Percentiles rank a stretch among this genome's conserved stretches.
Conservation (phyloP, 2,113 vertebrate genomes). For the Gasterosteus aculeatus region DNA sequence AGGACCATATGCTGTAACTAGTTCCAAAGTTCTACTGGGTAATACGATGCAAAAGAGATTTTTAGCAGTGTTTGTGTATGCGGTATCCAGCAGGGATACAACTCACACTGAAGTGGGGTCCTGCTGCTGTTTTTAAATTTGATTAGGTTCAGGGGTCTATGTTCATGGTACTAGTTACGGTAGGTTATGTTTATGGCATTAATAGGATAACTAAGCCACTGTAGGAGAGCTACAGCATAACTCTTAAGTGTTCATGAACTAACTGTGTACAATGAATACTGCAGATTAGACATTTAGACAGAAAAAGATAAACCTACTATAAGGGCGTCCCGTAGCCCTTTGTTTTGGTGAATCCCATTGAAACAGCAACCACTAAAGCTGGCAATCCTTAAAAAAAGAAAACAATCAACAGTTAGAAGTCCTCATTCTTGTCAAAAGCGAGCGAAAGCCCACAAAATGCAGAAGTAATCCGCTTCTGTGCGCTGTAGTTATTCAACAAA, state of each 20-base stretch:
- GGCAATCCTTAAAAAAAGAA: slow-evolving; percentile 90
- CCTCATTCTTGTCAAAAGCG: slow-evolving; percentile 18
- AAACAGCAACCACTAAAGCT: slow-evolving; percentile 97
- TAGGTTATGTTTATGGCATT: slow-evolving; percentile 62
- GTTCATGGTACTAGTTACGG: slow-evolving; percentile 62
- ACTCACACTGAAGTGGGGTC: slow-evolving; percentile 71
- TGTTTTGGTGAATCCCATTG: slow-evolving; percentile 99
- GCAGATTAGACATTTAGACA: background rate
- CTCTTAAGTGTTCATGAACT: slow-evolving; percentile 35
- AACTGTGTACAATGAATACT: slow-evolving; percentile 16
- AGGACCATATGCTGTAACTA: slow-evolving; percentile 61
- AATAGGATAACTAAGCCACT: slow-evolving; percentile 57
- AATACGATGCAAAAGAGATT: slow-evolving; percentile 74
- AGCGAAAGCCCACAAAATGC: slow-evolving; percentile 26
- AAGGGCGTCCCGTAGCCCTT: slow-evolving; percentile 97
- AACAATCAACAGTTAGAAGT: slow-evolving; percentile 59
- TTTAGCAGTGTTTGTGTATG: slow-evolving; percentile 79
- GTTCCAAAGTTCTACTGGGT: slow-evolving; percentile 65
- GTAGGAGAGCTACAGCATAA: slow-evolving; percentile 48
- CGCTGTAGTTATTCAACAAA: slow-evolving; percentile 55
- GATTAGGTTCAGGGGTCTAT: slow-evolving; percentile 66
- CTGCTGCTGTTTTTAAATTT: slow-evolving; percentile 70
- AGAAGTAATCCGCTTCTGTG: slow-evolving; percentile 32
- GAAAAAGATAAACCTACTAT: slow-evolving; percentile 87
- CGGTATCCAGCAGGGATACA: slow-evolving; percentile 74